Conservation (phyloP, 2,888 invertebrate genomes). For the Cosmorhoe ocellata region DNA sequence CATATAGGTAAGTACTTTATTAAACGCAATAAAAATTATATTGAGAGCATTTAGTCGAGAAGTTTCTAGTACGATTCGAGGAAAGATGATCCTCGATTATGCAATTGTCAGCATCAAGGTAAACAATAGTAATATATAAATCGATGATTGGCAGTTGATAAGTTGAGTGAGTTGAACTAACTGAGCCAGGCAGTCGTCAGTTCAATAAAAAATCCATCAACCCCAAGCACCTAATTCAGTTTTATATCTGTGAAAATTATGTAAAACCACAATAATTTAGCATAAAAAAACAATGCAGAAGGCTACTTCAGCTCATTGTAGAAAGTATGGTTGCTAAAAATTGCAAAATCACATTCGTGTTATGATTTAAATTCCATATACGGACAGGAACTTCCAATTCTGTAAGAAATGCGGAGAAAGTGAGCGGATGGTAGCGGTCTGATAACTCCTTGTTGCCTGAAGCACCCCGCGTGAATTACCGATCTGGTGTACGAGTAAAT, state of each 20-base stretch:
- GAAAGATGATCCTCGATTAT: too few relatives aligned
- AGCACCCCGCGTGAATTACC: conserved; percentile 22
- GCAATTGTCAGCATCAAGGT: too few relatives aligned
- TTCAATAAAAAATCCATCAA: too few relatives aligned
- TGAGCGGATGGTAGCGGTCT: conserved; percentile 27
- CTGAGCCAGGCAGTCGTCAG: too few relatives aligned
- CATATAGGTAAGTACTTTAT: background rate
- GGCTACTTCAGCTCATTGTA: conserved; percentile 13
- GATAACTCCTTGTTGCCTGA: conserved; percentile 19
- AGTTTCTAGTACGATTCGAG: too few relatives aligned
- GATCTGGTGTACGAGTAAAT: conserved; percentile 2
- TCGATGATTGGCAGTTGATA: too few relatives aligned
- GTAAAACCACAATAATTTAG: background rate
- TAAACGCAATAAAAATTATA: conserved; percentile 1
- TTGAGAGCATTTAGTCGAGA: too few relatives aligned
- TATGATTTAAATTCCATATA: conserved; percentile 23
- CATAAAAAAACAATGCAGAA: conserved; percentile 3
- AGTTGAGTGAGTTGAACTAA: too few relatives aligned
- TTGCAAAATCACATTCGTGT: conserved; percentile 21
- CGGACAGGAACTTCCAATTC: conserved; percentile 22
- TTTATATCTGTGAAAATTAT: too few relatives aligned
- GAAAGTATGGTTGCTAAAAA: conserved; percentile 16
- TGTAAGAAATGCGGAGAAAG: conserved; percentile 26
- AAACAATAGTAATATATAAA: too few relatives aligned
- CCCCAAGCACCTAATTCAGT: too few relatives aligned